Conservation (phyloP, 1,140 invertebrate species). For the Musca vetustissima region DNA sequence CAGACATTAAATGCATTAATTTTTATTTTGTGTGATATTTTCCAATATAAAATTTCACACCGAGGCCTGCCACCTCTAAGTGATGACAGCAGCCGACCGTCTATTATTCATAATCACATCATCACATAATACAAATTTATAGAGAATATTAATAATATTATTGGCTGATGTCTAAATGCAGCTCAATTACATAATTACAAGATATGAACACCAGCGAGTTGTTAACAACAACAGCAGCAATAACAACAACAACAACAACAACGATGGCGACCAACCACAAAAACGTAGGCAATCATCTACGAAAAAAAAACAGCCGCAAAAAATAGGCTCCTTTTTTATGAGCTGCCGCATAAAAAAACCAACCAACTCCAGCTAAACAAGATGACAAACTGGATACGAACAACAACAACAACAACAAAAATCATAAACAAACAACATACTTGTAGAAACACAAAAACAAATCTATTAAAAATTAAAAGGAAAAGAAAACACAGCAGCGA, state of each 20-base stretch:
- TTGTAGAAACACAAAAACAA: too few relatives aligned
- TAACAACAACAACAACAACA: neutral
- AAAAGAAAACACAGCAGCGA: too few relatives aligned
- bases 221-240: neutral
- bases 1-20: too few relatives aligned
- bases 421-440: too few relatives aligned
- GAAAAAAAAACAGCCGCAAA: neutral
- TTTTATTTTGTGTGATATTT: too few relatives aligned
- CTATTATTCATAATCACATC: too few relatives aligned
- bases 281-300: neutral
- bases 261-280: neutral
- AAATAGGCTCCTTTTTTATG: neutral
- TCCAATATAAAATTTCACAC: too few relatives aligned
- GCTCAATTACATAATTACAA: slow-evolving; percentile 10
- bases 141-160: slow-evolving; percentile 6
- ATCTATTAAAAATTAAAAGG: too few relatives aligned
- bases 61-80: too few relatives aligned
- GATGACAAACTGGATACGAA: neutral
- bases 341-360: neutral
- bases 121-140: neutral
- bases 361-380: neutral
- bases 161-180: slow-evolving; percentile 1
- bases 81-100: too few relatives aligned
- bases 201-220: neutral
- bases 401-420: too few relatives aligned